Evolutionary conservation across 2,888 invertebrate genomes (phyloP).

Genomic region (Helleia helle): DNA sequence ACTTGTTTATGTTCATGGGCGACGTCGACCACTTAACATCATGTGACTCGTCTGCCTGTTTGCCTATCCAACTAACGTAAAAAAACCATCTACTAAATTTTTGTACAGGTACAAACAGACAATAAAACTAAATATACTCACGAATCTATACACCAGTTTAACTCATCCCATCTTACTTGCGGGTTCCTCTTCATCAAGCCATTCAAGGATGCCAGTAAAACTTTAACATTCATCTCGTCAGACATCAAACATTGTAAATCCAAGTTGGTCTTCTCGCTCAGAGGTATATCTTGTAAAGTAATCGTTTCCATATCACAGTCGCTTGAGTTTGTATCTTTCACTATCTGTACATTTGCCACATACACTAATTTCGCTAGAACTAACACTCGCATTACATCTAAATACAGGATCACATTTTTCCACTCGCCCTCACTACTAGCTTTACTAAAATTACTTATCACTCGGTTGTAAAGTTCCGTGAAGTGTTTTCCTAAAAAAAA

Average conservation of each 20-base stretch:
- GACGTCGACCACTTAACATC: too few species aligned
- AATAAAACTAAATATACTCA: too few species aligned
- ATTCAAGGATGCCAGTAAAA: conserved; percentile 76
- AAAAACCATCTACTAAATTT: too few species aligned
- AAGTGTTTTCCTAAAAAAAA: conserved; percentile 59
- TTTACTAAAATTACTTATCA: conserved; percentile 50
- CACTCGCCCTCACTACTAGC: conserved; percentile 47
- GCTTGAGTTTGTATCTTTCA: conserved; percentile 47
- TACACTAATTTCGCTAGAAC: conserved; percentile 52
- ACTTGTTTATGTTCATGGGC: too few species aligned
- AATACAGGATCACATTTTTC: conserved; percentile 46
- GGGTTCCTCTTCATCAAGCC: conserved; percentile 71
- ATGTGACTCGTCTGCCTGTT: too few species aligned
- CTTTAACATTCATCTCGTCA: conserved; percentile 71
- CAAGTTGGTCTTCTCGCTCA: conserved; percentile 40
- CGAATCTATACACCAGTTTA: conserved; percentile 80
- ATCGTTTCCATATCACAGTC: conserved; percentile 56
- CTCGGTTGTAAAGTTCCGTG: conserved; percentile 43
- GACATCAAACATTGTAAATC: conserved; percentile 76
- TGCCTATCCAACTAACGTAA: too few species aligned
- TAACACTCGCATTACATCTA: conserved; percentile 51
- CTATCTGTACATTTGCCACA: conserved; percentile 63
- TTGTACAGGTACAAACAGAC: too few species aligned
- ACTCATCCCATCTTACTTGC: conserved; percentile 79
- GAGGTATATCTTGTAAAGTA: conserved; percentile 50